These are phyloP conservation scores for Stenotaenia linearis DNA, from an alignment of 2,888 invertebrate genomes.

Conservation along the genomic window DNA sequence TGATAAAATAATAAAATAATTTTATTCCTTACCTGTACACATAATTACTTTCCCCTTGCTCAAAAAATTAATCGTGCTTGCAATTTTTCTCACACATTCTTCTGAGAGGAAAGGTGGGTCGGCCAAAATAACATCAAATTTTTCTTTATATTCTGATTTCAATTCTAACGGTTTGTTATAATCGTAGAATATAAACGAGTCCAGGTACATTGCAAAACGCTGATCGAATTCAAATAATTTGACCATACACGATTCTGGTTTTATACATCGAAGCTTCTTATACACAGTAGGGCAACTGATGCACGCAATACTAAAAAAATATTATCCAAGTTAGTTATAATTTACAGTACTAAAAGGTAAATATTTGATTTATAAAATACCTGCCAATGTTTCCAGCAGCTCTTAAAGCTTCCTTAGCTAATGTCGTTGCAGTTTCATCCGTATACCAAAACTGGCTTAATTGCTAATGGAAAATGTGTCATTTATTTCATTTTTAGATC, in stretches of 20 bases:
- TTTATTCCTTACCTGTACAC: constrained; percentile 66
- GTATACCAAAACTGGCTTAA: constrained; percentile 97
- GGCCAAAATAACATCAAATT: constrained; percentile 77
- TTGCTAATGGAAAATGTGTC: no score
- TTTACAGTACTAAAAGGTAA: neutral
- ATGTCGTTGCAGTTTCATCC: constrained; percentile 63
- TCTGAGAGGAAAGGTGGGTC: constrained; percentile 94
- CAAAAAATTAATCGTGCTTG: constrained; percentile 68
- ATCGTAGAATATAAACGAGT: constrained; percentile 79
- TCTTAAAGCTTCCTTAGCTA: constrained; percentile 63
- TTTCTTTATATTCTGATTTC: constrained; percentile 50
- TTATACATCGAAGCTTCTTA: constrained; percentile 48
- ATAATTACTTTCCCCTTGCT: constrained; percentile 70
- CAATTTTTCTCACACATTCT: constrained; percentile 80
- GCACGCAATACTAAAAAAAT: constrained; percentile 61
- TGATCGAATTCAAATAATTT: constrained; percentile 71
- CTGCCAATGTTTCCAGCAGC: constrained; percentile 54
- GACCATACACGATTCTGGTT: constrained; percentile 35
- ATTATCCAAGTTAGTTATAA: neutral
- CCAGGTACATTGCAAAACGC: constrained; percentile 70
- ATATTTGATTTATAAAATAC: constrained; percentile 37
- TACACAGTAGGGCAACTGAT: constrained; percentile 85
- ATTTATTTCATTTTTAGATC: no score
- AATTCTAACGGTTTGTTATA: constrained; percentile 67
- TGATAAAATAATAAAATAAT: neutral